Evolutionary conservation across 2,797 vertebrate species (phyloP).

Genomic region (Sebastes flavidus): DNA sequence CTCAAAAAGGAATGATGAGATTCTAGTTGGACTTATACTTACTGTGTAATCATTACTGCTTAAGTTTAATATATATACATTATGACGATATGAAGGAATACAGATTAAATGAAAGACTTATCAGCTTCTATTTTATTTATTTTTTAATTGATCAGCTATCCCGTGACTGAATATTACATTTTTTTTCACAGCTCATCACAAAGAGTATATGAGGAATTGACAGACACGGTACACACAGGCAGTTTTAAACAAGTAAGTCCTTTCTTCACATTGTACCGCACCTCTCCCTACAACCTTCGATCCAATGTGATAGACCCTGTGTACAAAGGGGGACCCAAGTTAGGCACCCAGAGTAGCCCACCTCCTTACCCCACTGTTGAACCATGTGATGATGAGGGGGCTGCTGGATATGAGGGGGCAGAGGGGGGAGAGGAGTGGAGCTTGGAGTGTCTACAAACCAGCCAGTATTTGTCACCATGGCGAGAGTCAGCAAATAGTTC

Average conservation of each 20-base stretch:
- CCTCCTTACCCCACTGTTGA: constrained; percentile 43
- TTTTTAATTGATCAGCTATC: background rate
- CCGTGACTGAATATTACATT: background rate
- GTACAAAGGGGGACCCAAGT: constrained; percentile 67
- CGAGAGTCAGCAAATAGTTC: constrained; percentile 35
- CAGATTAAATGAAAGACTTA: no score
- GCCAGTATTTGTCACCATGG: constrained; percentile 38
- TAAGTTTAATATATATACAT: background rate
- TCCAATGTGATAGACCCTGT: constrained; percentile 73
- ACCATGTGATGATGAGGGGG: constrained; percentile 48
- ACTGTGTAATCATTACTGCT: background rate
- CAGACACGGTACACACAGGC: constrained; percentile 66
- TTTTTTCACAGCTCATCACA: constrained; percentile 70
- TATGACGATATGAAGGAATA: background rate
- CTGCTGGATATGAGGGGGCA: constrained; percentile 56
- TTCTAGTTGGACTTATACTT: background rate
- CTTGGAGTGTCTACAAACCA: constrained; percentile 65
- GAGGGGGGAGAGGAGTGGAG: constrained; percentile 61
- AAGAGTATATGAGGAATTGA: constrained; percentile 71
- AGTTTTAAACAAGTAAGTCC: constrained; percentile 85
- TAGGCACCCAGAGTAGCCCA: constrained; percentile 28
- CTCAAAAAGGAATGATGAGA: background rate
- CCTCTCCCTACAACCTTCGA: constrained; percentile 76
- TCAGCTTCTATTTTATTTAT: background rate
- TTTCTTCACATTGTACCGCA: constrained; percentile 80